These are phyloP conservation scores for Pelodytes ibericus DNA, from an alignment of 2,797 vertebrate species.

Conservation along the genomic window DNA sequence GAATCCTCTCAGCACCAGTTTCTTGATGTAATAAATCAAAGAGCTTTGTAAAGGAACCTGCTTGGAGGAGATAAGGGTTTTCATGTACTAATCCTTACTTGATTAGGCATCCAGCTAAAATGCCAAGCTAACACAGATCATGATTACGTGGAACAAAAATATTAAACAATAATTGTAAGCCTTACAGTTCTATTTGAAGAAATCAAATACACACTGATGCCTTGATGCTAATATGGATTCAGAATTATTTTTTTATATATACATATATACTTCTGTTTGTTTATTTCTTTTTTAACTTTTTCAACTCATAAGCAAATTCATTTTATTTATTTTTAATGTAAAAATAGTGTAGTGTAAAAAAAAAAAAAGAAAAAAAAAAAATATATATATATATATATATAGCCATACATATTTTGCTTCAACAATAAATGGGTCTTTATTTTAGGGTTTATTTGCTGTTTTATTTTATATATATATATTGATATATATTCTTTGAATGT, in stretches of 20 bases:
- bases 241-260: conserved; percentile 13
- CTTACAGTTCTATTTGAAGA: conserved; percentile 54
- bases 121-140: conserved; percentile 79
- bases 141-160: conserved; percentile 69
- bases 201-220: conserved; percentile 23
- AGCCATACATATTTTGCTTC: conserved; percentile 41
- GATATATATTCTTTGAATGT: background rate
- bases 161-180: conserved; percentile 13
- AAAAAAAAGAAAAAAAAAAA: no score
- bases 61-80: conserved; percentile 78
- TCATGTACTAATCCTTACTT: conserved; percentile 75
- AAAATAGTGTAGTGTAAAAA: no score
- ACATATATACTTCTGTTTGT: conserved; percentile 37
- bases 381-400: no score
- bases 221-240: no score
- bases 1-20: conserved; percentile 77
- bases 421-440: conserved; percentile 54
- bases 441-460: background rate
- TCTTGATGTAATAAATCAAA: conserved; percentile 81
- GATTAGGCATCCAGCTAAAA: conserved; percentile 78
- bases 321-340: no score
- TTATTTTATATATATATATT: conserved; percentile 1
- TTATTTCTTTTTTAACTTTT: conserved; percentile 34
- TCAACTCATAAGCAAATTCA: conserved; percentile 14
- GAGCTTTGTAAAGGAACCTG: conserved; percentile 78